Base-by-base conservation (phyloP, 2,113 vertebrate species). In the Oriolus oriolus region DNA sequence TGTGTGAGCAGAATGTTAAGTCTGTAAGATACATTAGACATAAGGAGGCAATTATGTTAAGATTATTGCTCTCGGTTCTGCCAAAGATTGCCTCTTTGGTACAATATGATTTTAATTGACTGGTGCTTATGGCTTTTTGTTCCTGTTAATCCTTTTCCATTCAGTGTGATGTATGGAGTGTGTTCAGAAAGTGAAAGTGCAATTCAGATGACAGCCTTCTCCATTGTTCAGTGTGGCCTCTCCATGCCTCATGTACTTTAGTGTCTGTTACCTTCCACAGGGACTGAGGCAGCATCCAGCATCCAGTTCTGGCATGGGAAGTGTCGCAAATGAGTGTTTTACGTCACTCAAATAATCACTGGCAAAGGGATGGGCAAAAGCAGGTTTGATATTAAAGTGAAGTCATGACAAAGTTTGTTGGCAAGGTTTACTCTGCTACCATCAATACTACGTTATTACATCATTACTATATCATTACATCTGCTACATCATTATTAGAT, bases 261-360 rank as follows among this genome's bases (percentile, higher is more conserved):
- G 27, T 52, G 41, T 44, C 41, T 83, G 16, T 61, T 73, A 1
- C 33, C 27, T 78, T 53, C 35, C 71, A 26, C 18, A 16, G 42
- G 33, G 50, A 15, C 70, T 80, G 30, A 57, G 49, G 35, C 19
- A 73, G 37, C 14, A 6, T 49, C 42, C 16, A 57, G 49, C 27
- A 59, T 37, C n/a, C 57, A 18, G n/a, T 64, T 66, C 28, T 69
- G 54, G 10, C 5, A 1, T 26, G 21, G 54, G 10, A 90, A 64
- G 19, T 16, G 31, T 42, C 1, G 1, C 1, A 1, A 76, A 13
- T 33, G 15, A 13, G 15, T 63, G 41, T 5, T 63, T 35, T 49
- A 56, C 15, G 27, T 63, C 13, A 11, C 42, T 77, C 10, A 33
- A 24, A 63, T 41, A 77, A 56, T 63, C 56, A 44, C 18, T 7